phyloP scores from a whole-genome alignment of 2,797 vertebrate species.

The Poecilia wingei region DNA sequence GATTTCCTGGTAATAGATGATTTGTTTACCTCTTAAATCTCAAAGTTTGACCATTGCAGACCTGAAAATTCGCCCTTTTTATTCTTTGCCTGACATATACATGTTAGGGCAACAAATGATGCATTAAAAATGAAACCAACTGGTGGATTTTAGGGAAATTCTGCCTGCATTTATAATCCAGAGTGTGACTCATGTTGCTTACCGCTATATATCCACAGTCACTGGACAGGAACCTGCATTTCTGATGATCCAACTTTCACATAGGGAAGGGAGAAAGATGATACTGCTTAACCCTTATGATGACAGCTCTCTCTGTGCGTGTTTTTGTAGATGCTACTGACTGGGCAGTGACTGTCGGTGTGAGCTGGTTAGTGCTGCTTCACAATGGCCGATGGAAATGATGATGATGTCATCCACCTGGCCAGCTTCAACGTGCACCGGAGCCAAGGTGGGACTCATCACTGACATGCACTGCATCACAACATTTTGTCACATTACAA shows the following conservation, averaged over 20 bases:
- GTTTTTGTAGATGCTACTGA: conserved; percentile 53
- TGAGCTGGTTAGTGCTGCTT: conserved; percentile 57
- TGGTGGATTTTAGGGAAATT: conserved; percentile 34
- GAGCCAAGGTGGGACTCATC: conserved; percentile 81
- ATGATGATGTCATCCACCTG: conserved; percentile 89
- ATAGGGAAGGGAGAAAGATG: not conserved
- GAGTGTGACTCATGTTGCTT: not conserved
- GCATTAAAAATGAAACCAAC: conserved; percentile 27
- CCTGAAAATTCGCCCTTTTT: not conserved
- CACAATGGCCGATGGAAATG: conserved; percentile 90
- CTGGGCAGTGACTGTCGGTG: conserved; percentile 47
- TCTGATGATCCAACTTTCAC: conserved; percentile 4
- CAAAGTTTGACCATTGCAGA: not conserved
- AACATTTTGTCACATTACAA: not conserved
- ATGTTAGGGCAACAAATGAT: not conserved
- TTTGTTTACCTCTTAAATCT: not conserved
- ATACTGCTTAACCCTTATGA: not conserved
- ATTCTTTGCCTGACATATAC: not conserved
- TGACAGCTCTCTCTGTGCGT: not conserved
- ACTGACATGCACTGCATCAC: not conserved
- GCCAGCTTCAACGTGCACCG: conserved; percentile 88
- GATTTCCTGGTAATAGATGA: not conserved
- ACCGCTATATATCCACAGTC: not conserved
- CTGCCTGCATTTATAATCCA: not conserved
- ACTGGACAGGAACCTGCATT: not conserved